phyloP scores from a whole-genome alignment of 2,113 vertebrate genomes.

The Strix uralensis region DNA sequence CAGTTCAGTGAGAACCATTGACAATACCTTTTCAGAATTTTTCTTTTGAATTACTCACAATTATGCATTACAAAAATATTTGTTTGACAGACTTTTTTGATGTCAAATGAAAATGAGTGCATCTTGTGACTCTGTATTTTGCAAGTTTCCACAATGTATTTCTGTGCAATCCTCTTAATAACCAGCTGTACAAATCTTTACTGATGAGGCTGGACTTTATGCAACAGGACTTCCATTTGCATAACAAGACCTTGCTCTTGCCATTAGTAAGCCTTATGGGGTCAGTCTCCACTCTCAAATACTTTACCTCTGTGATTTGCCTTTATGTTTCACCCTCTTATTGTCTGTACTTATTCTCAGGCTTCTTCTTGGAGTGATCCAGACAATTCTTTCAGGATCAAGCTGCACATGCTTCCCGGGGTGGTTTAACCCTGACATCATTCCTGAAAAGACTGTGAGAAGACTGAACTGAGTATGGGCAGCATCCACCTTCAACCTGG shows the following conservation, averaged over 20 bases:
- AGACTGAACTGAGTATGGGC: neutral
- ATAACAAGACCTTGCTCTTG: neutral
- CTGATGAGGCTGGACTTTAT: neutral
- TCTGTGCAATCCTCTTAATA: neutral
- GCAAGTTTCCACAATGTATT: neutral
- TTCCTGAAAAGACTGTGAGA: neutral
- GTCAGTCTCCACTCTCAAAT: neutral
- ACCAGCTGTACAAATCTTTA: neutral
- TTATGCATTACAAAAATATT: neutral
- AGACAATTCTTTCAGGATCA: neutral
- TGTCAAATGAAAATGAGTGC: neutral
- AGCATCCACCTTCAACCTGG: neutral
- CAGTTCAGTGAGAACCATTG: constrained; percentile 11
- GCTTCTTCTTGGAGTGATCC: neutral
- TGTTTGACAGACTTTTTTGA: neutral
- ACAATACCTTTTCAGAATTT: neutral
- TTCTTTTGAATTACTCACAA: neutral
- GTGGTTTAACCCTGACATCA: neutral
- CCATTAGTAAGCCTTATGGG: neutral
- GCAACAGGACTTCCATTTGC: neutral
- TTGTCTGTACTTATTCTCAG: neutral
- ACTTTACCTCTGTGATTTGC: neutral
- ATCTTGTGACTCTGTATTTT: neutral
- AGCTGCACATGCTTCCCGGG: neutral
- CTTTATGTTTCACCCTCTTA: neutral